A percentile compares a stretch with the other conserved stretches of the same genome.
Conservation (phyloP, 2,888 invertebrate genomes). For the Tipula helvola region DNA sequence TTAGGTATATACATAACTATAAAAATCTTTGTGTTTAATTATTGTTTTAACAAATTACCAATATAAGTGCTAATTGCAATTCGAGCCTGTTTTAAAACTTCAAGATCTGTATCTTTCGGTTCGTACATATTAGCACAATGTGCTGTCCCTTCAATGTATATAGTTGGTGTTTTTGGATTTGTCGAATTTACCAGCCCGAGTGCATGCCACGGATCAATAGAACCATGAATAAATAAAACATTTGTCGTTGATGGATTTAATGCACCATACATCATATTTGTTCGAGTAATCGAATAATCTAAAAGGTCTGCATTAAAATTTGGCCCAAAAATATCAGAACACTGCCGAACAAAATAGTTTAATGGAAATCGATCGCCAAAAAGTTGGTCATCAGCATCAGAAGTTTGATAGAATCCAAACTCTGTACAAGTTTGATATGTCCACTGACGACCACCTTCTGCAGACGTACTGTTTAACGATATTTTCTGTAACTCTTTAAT, state of each 20-base stretch:
- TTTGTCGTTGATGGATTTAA: slow-evolving; percentile 53
- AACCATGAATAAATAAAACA: slow-evolving; percentile 77
- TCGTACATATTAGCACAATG: slow-evolving; percentile 94
- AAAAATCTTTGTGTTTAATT: background rate
- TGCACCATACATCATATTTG: slow-evolving; percentile 72
- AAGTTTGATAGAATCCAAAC: slow-evolving; percentile 91
- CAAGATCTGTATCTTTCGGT: slow-evolving; percentile 48
- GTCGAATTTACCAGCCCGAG: slow-evolving; percentile 53
- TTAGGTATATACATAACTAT: too few species aligned
- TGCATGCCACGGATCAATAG: slow-evolving; percentile 81
- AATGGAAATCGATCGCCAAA: slow-evolving; percentile 68
- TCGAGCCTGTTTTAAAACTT: slow-evolving; percentile 55
- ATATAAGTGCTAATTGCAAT: slow-evolving; percentile 26
- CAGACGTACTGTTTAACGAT: slow-evolving; percentile 40
- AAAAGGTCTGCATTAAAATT: slow-evolving; percentile 49
- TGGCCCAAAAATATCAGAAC: slow-evolving; percentile 70
- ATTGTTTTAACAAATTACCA: slow-evolving; percentile 8
- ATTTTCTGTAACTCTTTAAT: slow-evolving; percentile 51
- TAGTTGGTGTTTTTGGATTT: slow-evolving; percentile 46
- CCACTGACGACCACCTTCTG: slow-evolving; percentile 58
- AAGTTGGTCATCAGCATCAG: slow-evolving; percentile 37
- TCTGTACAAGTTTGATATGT: slow-evolving; percentile 92
- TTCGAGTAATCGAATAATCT: slow-evolving; percentile 47
- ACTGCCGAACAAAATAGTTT: slow-evolving; percentile 68
- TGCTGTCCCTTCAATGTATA: slow-evolving; percentile 77